Evolutionary conservation across 2,888 invertebrate genomes (phyloP), one percentile per base, ranked within the genome.

Genomic region (Caenorhabditis auriculariae): DNA sequence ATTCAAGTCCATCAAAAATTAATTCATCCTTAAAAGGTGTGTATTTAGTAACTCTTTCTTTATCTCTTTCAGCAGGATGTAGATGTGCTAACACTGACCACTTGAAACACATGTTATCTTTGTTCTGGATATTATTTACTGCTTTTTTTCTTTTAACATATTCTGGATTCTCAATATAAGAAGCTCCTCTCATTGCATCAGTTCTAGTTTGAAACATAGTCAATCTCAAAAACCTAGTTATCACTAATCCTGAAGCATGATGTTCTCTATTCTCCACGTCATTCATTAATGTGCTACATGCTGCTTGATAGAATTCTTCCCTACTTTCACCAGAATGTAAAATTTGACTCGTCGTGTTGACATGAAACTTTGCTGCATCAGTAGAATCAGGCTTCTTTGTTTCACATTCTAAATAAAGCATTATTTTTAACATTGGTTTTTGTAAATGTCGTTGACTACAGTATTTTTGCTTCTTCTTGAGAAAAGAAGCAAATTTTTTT

Each of bases 31-130:
- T 42, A 56, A 39, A 49, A 44, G 39, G 3, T 46, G 41, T n/a
- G 37, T 69, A 69, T n/a, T 69, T 56, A 23, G 53, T 3, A 24
- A 65, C 61, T 55, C 61, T 43, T 55, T 69, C 41, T 28, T 43
- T 35, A 69, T 69, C 19, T 6, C 23, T 15, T 17, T 52, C 28
- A 44, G 35, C 62, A 23, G 66, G 66, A 53, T 54, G 45, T 5
- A 3, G 64, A 55, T 57, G 56, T 24, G 66, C 58, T 39, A 66
- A 47, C 4, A 65, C 21, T 48, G 29, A 59, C 62, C 66, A 66
- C 60, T 52, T 63, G 42, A 66, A 66, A 56, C 66, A 66, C 32
- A 47, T 55, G 32, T 64, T 19, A 44, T 60, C 59, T n/a, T 54
- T 51, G 51, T 66, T 65, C 29, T 64, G 43, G 24, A 58, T 41